Evolutionary conservation across 2,888 invertebrate species (phyloP).

Genomic region (Periphyllus acericola): DNA sequence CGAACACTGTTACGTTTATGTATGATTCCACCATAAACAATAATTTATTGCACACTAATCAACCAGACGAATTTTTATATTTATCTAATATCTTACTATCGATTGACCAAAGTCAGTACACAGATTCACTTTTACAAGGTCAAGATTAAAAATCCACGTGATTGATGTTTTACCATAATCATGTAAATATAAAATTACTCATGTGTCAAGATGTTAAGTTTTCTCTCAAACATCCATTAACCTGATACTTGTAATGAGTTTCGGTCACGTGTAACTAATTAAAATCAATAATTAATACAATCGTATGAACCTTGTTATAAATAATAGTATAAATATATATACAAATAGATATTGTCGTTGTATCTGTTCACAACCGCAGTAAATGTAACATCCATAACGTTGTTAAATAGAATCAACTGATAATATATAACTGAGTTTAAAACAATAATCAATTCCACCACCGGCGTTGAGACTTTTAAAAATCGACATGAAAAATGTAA

Average conservation of each 20-base stretch:
- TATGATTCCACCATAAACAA: not conserved
- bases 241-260: not conserved
- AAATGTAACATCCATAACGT: too few relatives aligned
- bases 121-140: not conserved
- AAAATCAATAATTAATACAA: not conserved
- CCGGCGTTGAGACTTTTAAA: too few relatives aligned
- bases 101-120: not conserved
- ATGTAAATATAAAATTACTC: not conserved
- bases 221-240: too few relatives aligned
- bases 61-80: not conserved
- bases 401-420: not conserved
- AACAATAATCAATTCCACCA: too few relatives aligned
- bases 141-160: not conserved
- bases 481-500: too few relatives aligned
- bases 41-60: not conserved
- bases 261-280: not conserved
- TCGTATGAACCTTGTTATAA: not conserved
- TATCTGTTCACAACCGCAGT: not conserved
- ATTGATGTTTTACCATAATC: not conserved
- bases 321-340: not conserved
- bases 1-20: not conserved
- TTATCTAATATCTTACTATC: not conserved
- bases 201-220: not conserved
- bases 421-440: not conserved
- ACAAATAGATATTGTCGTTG: not conserved